These are phyloP conservation scores for Haplotaxodon microlepis DNA, from an alignment of 2,113 vertebrate genomes.

Conservation along the genomic window DNA sequence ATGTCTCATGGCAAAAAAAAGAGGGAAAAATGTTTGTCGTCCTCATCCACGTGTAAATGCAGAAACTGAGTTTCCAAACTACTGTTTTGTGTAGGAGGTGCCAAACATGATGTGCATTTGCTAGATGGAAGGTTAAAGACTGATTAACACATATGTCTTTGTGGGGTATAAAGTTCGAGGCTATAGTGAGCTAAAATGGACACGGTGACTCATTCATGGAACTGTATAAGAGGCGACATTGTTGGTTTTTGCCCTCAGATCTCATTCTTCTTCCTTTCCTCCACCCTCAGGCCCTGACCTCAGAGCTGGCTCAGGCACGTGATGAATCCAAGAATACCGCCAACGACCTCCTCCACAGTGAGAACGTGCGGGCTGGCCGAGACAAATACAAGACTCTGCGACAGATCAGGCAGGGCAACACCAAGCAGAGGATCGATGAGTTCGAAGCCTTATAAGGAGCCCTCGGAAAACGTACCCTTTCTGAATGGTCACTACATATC, in stretches of 20 bases:
- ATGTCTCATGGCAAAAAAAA: neutral
- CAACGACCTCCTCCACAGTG: slow-evolving; percentile 87
- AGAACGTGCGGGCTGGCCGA: slow-evolving; percentile 85
- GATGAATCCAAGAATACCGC: slow-evolving; percentile 87
- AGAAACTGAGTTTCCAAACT: neutral
- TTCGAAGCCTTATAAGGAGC: slow-evolving; percentile 88
- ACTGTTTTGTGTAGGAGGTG: neutral
- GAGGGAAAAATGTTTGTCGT: neutral
- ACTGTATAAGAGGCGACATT: neutral
- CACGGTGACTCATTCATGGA: neutral
- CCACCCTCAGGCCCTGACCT: slow-evolving; percentile 77
- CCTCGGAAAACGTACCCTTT: slow-evolving; percentile 19
- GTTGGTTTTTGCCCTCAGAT: neutral
- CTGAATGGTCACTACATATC: slow-evolving; percentile 58
- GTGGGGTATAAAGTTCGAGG: neutral
- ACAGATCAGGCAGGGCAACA: slow-evolving; percentile 95
- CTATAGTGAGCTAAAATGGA: neutral
- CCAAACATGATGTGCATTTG: neutral
- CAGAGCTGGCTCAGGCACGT: slow-evolving; percentile 85
- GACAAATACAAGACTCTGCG: slow-evolving; percentile 97
- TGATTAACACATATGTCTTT: neutral
- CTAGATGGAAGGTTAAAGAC: neutral
- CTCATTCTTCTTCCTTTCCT: neutral
- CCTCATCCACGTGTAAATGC: neutral
- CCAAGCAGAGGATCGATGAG: slow-evolving; percentile 97